Evolutionary conservation across 2,113 vertebrate species (phyloP), one percentile per base, ranked within the genome.

Genomic region (Mustela nigripes): DNA sequence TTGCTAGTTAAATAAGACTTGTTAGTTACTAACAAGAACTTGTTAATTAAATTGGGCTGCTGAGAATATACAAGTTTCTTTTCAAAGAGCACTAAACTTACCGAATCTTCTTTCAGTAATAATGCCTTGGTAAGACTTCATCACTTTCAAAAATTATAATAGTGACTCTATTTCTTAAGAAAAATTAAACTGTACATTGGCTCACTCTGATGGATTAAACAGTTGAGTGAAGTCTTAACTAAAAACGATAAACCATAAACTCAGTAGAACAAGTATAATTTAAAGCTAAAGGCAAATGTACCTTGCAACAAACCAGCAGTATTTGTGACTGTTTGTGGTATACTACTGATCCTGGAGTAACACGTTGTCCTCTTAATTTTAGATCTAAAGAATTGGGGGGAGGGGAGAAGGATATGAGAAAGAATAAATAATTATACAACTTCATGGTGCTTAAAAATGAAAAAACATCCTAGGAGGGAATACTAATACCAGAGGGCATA

Each of bases 291-390:
- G 33, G 89, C 96, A 85, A 86, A 97, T 80, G 28, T 98, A 99
- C 99, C 99, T 99, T 99, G 98, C 99, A 99, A 86, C 98, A 97
- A 95, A 99, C 99, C 50, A 99, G 82, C 96, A 99, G 95, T 0
- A 92, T 98, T 11, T 99, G 98, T 26, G 99, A 99, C 24, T 91
- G 98, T 98, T 99, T 99, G 95, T 99, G 99, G 95, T 99, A 99
- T 1, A 97, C 84, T 0, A 99, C 63, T 3, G 99, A 99, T 36
- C 99, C 99, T 18, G 99, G 99, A 76, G 98, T 84, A 79, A 97
- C 67, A 42, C 21, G 71, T 28, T n/a, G 39, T 90, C 91, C 97
- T 81, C 76, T 81, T 62, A 97, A 39, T 63, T 94, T 92, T 98
- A 88, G 73, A 97, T 96, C 99, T 99, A 97, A 97, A 98, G 33